Conservation (phyloP, 2,113 vertebrate species). For the Apeltes quadracus region DNA sequence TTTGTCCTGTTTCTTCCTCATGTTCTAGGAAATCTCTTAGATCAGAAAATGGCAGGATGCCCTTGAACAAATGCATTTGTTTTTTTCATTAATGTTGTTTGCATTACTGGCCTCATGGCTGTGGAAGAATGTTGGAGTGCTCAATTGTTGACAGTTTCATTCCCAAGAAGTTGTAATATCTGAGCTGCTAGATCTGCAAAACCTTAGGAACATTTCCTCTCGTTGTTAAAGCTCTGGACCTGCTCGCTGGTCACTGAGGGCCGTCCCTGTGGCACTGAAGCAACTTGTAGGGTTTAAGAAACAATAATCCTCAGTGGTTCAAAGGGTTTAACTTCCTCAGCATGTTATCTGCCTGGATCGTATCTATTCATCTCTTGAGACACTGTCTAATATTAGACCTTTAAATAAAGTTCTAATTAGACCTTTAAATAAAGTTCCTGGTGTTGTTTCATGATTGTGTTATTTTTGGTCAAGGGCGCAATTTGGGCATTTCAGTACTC, state of each 20-base stretch:
- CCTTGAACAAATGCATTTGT: slow-evolving; percentile 21
- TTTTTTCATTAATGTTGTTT: slow-evolving; percentile 21
- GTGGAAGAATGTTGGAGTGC: slow-evolving; percentile 39
- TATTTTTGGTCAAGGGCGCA: neutral
- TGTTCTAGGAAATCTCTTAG: slow-evolving; percentile 44
- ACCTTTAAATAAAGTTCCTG: no score
- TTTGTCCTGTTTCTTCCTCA: slow-evolving; percentile 24
- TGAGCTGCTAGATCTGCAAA: slow-evolving; percentile 51
- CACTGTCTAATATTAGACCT: neutral
- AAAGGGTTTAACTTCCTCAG: slow-evolving; percentile 10
- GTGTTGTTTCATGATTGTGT: slow-evolving; percentile 6
- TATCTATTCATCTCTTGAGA: slow-evolving; percentile 19
- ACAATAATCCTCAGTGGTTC: slow-evolving; percentile 41
- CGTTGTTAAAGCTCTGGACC: slow-evolving; percentile 43
- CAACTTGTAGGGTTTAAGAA: slow-evolving; percentile 32
- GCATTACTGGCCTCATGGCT: neutral
- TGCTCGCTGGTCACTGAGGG: slow-evolving; percentile 27
- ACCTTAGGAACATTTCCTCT: no score
- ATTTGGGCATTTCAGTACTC: neutral
- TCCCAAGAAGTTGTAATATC: slow-evolving; percentile 51
- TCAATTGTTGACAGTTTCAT: slow-evolving; percentile 26
- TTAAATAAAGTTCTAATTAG: no score
- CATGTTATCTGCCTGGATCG: neutral
- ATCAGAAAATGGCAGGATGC: slow-evolving; percentile 20
- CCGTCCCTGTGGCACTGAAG: slow-evolving; percentile 11